A percentile compares a stretch with the other conserved stretches of the same genome.
Conservation (phyloP, 2,113 vertebrate genomes). For the Oncorhynchus clarkii region DNA sequence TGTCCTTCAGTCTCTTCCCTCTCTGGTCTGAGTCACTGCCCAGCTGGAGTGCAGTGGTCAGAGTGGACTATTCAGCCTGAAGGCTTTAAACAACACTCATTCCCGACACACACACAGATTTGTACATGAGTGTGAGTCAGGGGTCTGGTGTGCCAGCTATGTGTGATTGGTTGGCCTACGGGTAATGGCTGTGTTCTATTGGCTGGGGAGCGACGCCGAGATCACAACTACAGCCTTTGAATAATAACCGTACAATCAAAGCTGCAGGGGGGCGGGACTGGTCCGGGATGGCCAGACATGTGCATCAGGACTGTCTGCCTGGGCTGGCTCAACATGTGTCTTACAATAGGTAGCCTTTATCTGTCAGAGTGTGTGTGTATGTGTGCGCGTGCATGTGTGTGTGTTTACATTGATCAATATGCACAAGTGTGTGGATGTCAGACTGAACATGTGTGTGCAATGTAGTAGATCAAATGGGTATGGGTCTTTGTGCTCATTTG, state of each 20-base stretch:
- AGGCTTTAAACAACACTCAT: background rate
- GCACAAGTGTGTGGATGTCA: too few relatives aligned
- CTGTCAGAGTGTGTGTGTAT: background rate
- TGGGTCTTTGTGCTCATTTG: background rate
- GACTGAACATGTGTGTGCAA: too few relatives aligned
- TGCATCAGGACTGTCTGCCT: slow-evolving; percentile 42
- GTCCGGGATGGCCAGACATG: slow-evolving; percentile 51
- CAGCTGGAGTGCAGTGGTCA: slow-evolving; percentile 12
- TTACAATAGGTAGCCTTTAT: background rate
- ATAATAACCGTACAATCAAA: slow-evolving; percentile 51
- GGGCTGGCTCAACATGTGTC: slow-evolving; percentile 59
- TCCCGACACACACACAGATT: slow-evolving; percentile 8
- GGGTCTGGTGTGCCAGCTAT: slow-evolving; percentile 20
- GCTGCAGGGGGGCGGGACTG: slow-evolving; percentile 42
- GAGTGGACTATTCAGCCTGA: slow-evolving; percentile 7
- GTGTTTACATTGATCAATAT: slow-evolving; percentile 22
- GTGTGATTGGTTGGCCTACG: slow-evolving; percentile 25
- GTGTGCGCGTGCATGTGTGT: background rate
- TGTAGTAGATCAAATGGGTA: too few relatives aligned
- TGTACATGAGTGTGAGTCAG: slow-evolving; percentile 22
- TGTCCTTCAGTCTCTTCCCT: background rate
- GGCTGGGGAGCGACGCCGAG: slow-evolving; percentile 11
- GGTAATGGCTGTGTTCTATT: slow-evolving; percentile 33
- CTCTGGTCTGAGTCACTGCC: slow-evolving; percentile 32
- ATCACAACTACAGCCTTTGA: slow-evolving; percentile 28